Base-by-base conservation (phyloP, 2,888 invertebrate species). In the Acanthacorydalis orientalis region DNA sequence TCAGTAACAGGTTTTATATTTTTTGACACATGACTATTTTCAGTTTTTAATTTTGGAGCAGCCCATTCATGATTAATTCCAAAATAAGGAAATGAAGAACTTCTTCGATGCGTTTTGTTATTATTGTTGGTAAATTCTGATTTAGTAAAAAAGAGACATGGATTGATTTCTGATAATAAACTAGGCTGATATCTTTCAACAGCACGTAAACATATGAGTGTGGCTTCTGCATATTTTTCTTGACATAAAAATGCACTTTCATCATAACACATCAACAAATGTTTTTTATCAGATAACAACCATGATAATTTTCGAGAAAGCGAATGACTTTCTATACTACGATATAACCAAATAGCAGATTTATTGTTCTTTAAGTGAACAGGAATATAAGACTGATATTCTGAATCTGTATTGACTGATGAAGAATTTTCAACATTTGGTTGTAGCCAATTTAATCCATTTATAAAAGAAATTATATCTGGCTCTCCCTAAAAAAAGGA, bases 111-210 rank as follows among this genome's bases (percentile, higher is more conserved):
- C 48, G 66, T 61, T 54, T 68, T 70, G 31, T 39, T 38, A 15
- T 12, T 31, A 8, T 31, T 31, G 9, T 15, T n/a, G 31, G 11
- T 23, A 37, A 9, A 12, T 37, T 14, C 37, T 2, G 55, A 55
- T 52, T 61, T 59, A 38, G 58, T 53, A 48, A 61, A 49, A 57
- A 67, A 67, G 38, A 78, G 65, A 51, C 68, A 64, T 2, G 73
- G 70, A 59, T 78, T 73, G 46, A 80, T 74, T 61, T 79, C 78
- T 9, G 74, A 72, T 34, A 80, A 64, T 42, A 79, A 58, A 49
- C 71, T 70, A 23, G 72, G 70, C 55, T 77, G 76, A 58, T 76
- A 75, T 44, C 74, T 64, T 62, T 80, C 79, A 1, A 80, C 70
- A 16, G 80, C 77, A 54, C 72, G 69, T 40, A 80, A 63, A 56